A percentile compares a stretch with the other conserved stretches of the same genome.
These are phyloP conservation scores for Incurvaria masculella DNA, from an alignment of 2,888 invertebrate species.

Conservation along the genomic window DNA sequence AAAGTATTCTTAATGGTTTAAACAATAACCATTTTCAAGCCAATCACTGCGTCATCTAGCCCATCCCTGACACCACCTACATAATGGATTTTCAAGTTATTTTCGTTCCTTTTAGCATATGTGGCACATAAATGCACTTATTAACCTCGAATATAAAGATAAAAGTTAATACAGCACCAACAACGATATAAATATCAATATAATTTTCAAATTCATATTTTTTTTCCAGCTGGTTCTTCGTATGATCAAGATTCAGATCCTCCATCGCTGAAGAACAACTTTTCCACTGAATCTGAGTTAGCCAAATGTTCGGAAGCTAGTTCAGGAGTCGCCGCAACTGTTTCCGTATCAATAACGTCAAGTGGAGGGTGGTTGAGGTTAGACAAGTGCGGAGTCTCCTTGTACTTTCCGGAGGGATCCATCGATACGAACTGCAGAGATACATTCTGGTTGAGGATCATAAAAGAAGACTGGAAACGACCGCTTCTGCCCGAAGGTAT, in stretches of 20 bases:
- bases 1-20: too few relatives aligned
- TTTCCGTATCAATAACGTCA: constrained; percentile 51
- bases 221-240: constrained; percentile 38
- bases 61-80: too few relatives aligned
- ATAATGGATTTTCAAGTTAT: too few relatives aligned
- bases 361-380: constrained; percentile 63
- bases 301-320: constrained; percentile 22
- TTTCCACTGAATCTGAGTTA: constrained; percentile 35
- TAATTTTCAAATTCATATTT: not conserved
- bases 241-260: constrained; percentile 50
- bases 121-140: too few relatives aligned
- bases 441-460: constrained; percentile 83
- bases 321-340: constrained; percentile 30
- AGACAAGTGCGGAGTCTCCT: constrained; percentile 73
- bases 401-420: constrained; percentile 86
- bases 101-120: too few relatives aligned
- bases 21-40: too few relatives aligned
- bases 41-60: too few relatives aligned
- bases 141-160: too few relatives aligned
- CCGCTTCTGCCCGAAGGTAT: constrained; percentile 74
- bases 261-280: constrained; percentile 43
- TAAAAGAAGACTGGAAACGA: constrained; percentile 87
- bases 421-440: constrained; percentile 78
- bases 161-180: too few relatives aligned
- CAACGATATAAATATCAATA: too few relatives aligned